Percentiles rank a stretch among this genome's conserved stretches.
phyloP scores from a whole-genome alignment of 1,140 invertebrate species.

The Amphibalanus amphitrite region DNA sequence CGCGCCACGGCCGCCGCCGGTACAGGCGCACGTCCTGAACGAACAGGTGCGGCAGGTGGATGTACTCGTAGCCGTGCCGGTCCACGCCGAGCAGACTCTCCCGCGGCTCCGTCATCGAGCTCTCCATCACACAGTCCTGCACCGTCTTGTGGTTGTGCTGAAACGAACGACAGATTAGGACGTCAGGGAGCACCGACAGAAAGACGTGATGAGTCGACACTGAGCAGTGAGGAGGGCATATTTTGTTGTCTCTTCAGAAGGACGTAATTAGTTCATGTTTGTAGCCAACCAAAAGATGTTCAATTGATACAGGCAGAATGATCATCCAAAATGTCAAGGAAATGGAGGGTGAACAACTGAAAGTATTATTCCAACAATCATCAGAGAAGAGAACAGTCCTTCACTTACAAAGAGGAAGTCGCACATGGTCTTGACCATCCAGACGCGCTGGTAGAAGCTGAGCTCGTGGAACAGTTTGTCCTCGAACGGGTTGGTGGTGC shows the following conservation, averaged over 20 bases:
- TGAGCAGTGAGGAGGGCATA: too few species aligned
- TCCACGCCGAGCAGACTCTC: constrained; percentile 33
- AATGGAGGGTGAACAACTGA: too few species aligned
- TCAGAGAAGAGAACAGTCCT: too few species aligned
- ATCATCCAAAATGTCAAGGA: too few species aligned
- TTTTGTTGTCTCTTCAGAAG: too few species aligned
- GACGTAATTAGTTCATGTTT: too few species aligned
- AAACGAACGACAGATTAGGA: too few species aligned
- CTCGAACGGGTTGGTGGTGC: constrained; percentile 30
- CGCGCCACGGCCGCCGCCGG: constrained; percentile 19
- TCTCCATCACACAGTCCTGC: constrained; percentile 26
- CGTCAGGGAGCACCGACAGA: too few species aligned
- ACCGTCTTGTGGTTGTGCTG: constrained; percentile 30
- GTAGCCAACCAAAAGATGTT: too few species aligned
- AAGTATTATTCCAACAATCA: too few species aligned
- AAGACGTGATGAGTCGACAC: too few species aligned
- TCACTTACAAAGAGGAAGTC: constrained; percentile 37
- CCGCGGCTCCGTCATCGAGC: constrained; percentile 24
- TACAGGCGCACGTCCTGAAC: constrained; percentile 38
- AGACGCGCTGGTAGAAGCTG: constrained; percentile 36
- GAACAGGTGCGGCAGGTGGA: constrained; percentile 41
- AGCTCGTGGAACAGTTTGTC: constrained; percentile 36
- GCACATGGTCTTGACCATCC: constrained; percentile 40
- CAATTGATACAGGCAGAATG: too few species aligned
- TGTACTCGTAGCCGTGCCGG: constrained; percentile 34